These are phyloP conservation scores for Apamea monoglypha DNA, from an alignment of 2,888 invertebrate species.

Conservation along the genomic window DNA sequence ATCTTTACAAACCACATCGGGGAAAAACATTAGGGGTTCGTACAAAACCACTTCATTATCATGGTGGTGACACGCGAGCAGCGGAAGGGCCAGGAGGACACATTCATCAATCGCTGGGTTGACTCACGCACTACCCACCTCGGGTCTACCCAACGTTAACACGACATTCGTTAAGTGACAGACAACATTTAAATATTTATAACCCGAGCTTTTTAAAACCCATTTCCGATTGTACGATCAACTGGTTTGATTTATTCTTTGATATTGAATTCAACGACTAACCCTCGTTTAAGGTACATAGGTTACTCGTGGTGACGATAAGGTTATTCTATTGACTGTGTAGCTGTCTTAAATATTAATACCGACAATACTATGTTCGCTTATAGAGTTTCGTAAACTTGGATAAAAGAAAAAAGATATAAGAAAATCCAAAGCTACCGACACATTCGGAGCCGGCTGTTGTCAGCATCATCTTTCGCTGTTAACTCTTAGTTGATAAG, in stretches of 20 bases:
- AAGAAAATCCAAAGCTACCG: conserved; percentile 24
- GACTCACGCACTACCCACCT: conserved; percentile 44
- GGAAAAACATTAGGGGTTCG: conserved; percentile 48
- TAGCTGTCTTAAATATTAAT: not conserved
- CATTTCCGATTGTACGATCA: conserved; percentile 29
- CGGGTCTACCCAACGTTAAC: conserved; percentile 33
- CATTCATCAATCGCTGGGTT: conserved; percentile 59
- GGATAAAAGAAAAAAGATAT: conserved; percentile 13
- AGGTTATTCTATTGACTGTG: not conserved
- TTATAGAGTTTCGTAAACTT: not conserved
- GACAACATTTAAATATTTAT: conserved; percentile 57
- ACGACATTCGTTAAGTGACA: conserved; percentile 47
- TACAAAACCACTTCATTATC: conserved; percentile 59
- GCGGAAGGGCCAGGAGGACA: conserved; percentile 17
- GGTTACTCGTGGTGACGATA: not conserved
- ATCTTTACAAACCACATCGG: conserved; percentile 44
- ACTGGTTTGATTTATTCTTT: conserved; percentile 28
- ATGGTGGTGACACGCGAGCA: conserved; percentile 57
- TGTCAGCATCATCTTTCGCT: conserved; percentile 56
- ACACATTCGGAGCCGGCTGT: conserved; percentile 28
- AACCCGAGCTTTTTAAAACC: conserved; percentile 28
- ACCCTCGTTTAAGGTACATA: not conserved
- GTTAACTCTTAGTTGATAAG: conserved; percentile 68
- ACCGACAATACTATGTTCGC: not conserved
- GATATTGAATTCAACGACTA: not conserved